Conservation (phyloP, 1,140 invertebrate genomes). For the Drosophila bocki region DNA sequence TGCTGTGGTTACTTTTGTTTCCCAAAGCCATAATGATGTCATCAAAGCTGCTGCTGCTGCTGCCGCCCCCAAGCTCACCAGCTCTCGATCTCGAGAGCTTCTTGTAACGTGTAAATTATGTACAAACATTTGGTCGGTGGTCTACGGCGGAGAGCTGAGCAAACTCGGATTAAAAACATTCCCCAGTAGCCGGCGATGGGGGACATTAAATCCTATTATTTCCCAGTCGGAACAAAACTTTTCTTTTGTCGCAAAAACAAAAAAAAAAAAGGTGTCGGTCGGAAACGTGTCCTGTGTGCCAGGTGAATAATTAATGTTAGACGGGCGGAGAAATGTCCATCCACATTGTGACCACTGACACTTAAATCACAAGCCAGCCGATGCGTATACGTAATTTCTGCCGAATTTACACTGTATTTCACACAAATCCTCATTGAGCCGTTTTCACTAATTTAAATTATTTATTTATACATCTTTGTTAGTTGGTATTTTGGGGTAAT, state of each 20-base stretch:
- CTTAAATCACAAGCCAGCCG: constrained; percentile 27
- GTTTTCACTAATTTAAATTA: constrained; percentile 9
- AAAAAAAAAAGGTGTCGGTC: constrained; percentile 45
- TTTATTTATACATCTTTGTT: constrained; percentile 11
- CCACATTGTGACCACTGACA: constrained; percentile 2
- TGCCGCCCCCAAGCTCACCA: constrained; percentile 8
- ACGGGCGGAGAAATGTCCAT: constrained; percentile 9
- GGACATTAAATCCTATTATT: constrained; percentile 78
- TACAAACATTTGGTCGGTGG: constrained; percentile 66
- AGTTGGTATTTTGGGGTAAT: background rate
- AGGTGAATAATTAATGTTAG: constrained; percentile 70
- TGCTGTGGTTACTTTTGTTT: constrained; percentile 78
- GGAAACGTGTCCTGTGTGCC: constrained; percentile 47
- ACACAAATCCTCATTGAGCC: constrained; percentile 13
- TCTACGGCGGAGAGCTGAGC: constrained; percentile 47
- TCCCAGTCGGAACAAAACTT: constrained; percentile 37
- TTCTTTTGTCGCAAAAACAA: constrained; percentile 41
- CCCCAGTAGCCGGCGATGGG: constrained; percentile 24
- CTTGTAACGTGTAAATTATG: constrained; percentile 75
- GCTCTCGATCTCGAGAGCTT: constrained; percentile 41
- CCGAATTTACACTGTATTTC: constrained; percentile 2
- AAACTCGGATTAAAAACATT: constrained; percentile 67
- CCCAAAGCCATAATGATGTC: constrained; percentile 80
- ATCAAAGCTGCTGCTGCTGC: constrained; percentile 46
- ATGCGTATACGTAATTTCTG: constrained; percentile 25